Conservation (phyloP, 1,140 invertebrate genomes). For the Drosophila sulfurigaster region DNA sequence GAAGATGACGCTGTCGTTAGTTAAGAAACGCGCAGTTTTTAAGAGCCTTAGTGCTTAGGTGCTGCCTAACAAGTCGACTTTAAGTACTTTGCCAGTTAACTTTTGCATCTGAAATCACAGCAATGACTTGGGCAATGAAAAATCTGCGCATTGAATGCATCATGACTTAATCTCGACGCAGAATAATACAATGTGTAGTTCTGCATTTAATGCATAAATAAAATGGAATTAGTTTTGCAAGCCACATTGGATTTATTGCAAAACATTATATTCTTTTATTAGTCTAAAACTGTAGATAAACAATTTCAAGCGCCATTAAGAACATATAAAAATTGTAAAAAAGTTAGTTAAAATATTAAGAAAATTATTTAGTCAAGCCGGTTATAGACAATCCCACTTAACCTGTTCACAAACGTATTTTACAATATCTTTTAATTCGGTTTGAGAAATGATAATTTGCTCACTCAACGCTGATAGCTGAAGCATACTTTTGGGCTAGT, state of each 20-base stretch:
- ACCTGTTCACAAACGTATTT: neutral
- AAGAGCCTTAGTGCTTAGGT: slow-evolving; percentile 31
- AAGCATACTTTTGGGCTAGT: neutral
- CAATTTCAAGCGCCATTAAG: neutral
- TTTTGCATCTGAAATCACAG: slow-evolving; percentile 40
- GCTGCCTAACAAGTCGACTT: slow-evolving; percentile 64
- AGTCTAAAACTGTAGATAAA: neutral
- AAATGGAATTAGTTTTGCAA: slow-evolving; percentile 6
- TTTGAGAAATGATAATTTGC: neutral
- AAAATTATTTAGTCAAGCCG: neutral
- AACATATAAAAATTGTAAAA: neutral
- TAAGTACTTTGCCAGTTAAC: slow-evolving; percentile 55
- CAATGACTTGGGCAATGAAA: slow-evolving; percentile 28
- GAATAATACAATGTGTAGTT: slow-evolving; percentile 26
- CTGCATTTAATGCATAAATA: slow-evolving; percentile 10
- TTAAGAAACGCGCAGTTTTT: slow-evolving; percentile 70
- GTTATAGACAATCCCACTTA: neutral
- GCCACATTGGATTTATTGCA: neutral
- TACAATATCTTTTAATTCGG: neutral
- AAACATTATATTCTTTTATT: neutral
- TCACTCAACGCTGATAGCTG: neutral
- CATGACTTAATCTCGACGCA: slow-evolving; percentile 38
- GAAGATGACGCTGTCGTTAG: slow-evolving; percentile 78
- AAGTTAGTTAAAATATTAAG: neutral
- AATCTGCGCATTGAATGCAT: slow-evolving; percentile 35